Evolutionary conservation across 2,888 invertebrate species (phyloP).

Genomic region (Chrysolina americana): DNA sequence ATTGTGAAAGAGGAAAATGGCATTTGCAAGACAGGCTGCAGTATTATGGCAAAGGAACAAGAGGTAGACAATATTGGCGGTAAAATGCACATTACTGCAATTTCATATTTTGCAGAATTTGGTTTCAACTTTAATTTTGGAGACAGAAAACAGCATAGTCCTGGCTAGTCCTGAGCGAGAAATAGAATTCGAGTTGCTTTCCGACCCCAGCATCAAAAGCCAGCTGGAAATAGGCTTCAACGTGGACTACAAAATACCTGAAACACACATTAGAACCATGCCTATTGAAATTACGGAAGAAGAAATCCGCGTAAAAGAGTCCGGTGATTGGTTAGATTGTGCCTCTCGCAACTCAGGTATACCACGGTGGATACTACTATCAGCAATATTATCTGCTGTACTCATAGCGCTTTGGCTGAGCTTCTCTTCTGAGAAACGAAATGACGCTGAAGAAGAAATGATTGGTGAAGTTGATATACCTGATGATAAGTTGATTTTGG

Average conservation of each 20-base stretch:
- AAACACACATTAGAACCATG: slow-evolving; percentile 66
- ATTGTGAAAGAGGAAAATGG: slow-evolving; percentile 50
- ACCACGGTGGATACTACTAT: slow-evolving; percentile 68
- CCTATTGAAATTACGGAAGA: slow-evolving; percentile 60
- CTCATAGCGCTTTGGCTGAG: slow-evolving; percentile 71
- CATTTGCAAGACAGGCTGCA: slow-evolving; percentile 60
- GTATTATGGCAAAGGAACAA: slow-evolving; percentile 59
- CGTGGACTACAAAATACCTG: slow-evolving; percentile 65
- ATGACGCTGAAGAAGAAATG: slow-evolving; percentile 38
- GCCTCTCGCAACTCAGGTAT: slow-evolving; percentile 71
- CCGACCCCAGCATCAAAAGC: slow-evolving; percentile 64
- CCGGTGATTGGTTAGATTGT: slow-evolving; percentile 66
- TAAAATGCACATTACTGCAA: slow-evolving; percentile 4
- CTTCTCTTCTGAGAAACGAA: slow-evolving; percentile 62
- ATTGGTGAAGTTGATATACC: slow-evolving; percentile 45
- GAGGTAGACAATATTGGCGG: slow-evolving; percentile 47
- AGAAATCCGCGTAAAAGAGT: slow-evolving; percentile 44
- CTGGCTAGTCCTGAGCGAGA: slow-evolving; percentile 62
- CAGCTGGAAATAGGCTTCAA: slow-evolving; percentile 63
- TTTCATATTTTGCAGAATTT: slow-evolving; percentile 41
- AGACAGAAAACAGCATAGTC: slow-evolving; percentile 53
- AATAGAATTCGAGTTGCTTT: slow-evolving; percentile 62
- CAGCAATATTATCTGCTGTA: slow-evolving; percentile 68
- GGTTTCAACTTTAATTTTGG: slow-evolving; percentile 52
- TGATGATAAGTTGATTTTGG: slow-evolving; percentile 52